Base-by-base conservation (phyloP, 1,140 invertebrate species). In the Triops longicaudatus region DNA sequence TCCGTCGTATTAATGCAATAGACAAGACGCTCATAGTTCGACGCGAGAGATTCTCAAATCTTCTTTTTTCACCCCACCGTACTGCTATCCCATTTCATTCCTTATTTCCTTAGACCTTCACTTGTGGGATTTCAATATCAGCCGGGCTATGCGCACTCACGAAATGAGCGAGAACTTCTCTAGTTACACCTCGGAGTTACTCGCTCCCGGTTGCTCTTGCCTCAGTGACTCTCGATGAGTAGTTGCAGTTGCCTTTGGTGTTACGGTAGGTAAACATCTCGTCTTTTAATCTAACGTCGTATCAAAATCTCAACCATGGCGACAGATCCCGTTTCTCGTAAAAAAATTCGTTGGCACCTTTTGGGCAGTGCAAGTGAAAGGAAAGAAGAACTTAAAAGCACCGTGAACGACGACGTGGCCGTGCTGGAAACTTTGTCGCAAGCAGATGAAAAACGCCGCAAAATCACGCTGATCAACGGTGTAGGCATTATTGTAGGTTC, bases 401-500 rank as follows among this genome's bases (percentile, higher is more conserved):
- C 0, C 10, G 50, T 63, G 50, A 22, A 63, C 14, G 22, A 28
- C 26, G 28, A 74, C 72, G 27, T 12, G 72, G 10, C 12, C 6
- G 26, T 26, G 27, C 73, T 26, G n/a, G 73, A 74, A 42, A 17
- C 28, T n/a, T 37, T n/a, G 37, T n/a, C 41, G 6, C 37, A 75
- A 9, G 26, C 74, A 14, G 31, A 43, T 26, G 71, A 73, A 11
- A 73, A 42, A 72, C 75, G 74, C 26, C 86, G 92, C 73, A 93
- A 92, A 85, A 91, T 96, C 79, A 93, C 91, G 6, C 85, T 96
- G 11, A 85, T 92, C 80, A 93, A 94, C 85, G 94, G 93, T 72
- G 90, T 94, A n/a, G 90, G 90, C n/a, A 89, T 94, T 74, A 93
- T 95, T 79, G 90, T 93, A 50, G 92, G 93, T 9, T 92, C 91